A percentile compares a stretch with the other conserved stretches of the same genome.
phyloP scores from a whole-genome alignment of 2,888 invertebrate species.

The Villa cingulata region DNA sequence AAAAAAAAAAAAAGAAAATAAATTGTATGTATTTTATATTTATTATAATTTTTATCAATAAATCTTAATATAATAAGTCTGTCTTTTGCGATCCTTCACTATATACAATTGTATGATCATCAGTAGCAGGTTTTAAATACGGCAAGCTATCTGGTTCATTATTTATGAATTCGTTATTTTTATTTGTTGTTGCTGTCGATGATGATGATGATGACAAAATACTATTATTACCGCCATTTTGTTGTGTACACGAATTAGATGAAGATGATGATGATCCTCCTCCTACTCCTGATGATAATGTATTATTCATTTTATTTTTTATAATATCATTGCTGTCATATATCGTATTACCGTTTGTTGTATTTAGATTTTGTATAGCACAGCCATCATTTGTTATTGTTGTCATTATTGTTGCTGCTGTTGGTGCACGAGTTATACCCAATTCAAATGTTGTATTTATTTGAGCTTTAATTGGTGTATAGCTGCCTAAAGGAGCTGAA shows the following conservation, averaged over 20 bases:
- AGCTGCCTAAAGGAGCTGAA: slow-evolving; percentile 61
- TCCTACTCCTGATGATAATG: neutral
- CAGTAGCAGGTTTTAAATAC: slow-evolving; percentile 29
- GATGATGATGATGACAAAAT: neutral
- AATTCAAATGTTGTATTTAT: slow-evolving; percentile 57
- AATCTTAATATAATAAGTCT: slow-evolving; percentile 32
- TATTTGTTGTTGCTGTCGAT: neutral
- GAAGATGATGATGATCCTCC: neutral
- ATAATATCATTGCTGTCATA: neutral
- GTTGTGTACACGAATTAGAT: neutral
- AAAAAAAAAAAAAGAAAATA: no score
- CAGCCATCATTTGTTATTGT: neutral
- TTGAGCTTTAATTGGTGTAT: slow-evolving; percentile 67
- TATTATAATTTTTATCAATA: no score
- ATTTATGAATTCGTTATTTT: slow-evolving; percentile 1
- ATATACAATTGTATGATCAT: slow-evolving; percentile 33
- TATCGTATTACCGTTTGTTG: slow-evolving; percentile 2
- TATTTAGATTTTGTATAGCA: neutral
- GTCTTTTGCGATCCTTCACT: slow-evolving; percentile 36
- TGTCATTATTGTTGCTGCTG: slow-evolving; percentile 13
- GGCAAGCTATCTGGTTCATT: slow-evolving; percentile 23
- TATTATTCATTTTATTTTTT: slow-evolving; percentile 3
- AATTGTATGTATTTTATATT: no score
- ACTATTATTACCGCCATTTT: neutral
- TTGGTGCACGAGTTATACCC: slow-evolving; percentile 55